phyloP scores from a whole-genome alignment of 2,113 vertebrate species.

The Choloepus hoffmanni region DNA sequence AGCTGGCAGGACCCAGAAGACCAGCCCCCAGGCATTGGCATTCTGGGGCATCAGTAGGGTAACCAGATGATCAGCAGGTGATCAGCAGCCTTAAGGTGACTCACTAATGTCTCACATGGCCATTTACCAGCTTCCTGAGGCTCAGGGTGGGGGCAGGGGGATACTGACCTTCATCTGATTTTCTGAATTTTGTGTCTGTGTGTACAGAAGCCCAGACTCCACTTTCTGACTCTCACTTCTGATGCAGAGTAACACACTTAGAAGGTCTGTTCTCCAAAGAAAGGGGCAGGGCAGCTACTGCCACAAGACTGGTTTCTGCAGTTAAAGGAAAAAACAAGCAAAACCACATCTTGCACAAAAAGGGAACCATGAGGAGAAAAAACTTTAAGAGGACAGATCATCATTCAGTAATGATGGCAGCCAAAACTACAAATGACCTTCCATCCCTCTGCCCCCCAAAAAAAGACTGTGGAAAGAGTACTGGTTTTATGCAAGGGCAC shows the following conservation, averaged over 20 bases:
- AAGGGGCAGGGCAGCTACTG: background rate
- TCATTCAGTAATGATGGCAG: constrained; percentile 51
- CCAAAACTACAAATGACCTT: constrained; percentile 39
- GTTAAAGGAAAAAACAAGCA: background rate
- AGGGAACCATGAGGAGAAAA: background rate
- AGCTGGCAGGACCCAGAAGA: background rate
- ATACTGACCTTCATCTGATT: background rate
- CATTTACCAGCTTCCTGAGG: background rate
- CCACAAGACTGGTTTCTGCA: background rate
- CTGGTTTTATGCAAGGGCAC: constrained; percentile 42
- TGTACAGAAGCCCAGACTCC: background rate
- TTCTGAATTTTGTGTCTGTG: background rate
- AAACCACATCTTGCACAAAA: constrained; percentile 27
- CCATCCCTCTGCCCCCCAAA: background rate
- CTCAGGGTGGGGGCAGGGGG: background rate
- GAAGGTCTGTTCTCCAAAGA: background rate
- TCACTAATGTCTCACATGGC: background rate
- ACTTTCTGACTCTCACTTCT: background rate
- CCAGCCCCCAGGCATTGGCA: background rate
- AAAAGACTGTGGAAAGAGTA: background rate
- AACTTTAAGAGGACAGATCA: constrained; percentile 54
- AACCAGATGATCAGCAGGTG: background rate
- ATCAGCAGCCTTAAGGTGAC: background rate
- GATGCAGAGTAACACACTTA: background rate
- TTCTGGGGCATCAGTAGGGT: background rate